phyloP scores from a whole-genome alignment of 2,113 vertebrate genomes.

The Neotoma lepida region DNA sequence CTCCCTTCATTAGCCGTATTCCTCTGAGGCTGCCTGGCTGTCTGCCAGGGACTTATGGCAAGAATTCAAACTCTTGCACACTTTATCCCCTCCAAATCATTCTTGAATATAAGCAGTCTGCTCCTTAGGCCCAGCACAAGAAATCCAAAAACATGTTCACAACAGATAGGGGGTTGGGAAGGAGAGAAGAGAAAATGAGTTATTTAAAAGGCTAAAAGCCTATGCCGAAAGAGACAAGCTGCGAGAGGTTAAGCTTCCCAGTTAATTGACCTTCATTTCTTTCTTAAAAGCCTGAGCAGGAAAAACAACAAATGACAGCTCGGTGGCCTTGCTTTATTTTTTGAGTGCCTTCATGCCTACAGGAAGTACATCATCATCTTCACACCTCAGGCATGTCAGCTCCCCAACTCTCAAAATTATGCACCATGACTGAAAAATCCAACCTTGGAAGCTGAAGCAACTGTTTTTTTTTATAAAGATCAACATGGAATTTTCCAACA shows the following conservation, averaged over 20 bases:
- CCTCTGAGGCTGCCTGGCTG: conserved; percentile 89
- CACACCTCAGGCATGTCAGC: conserved; percentile 84
- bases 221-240: conserved; percentile 82
- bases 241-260: conserved; percentile 88
- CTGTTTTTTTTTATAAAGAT: conserved; percentile 75
- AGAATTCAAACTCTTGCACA: conserved; percentile 90
- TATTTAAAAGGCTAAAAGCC: conserved; percentile 88
- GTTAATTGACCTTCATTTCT: conserved; percentile 88
- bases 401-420: conserved; percentile 82
- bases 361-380: conserved; percentile 85
- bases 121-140: conserved; percentile 86
- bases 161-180: conserved; percentile 72
- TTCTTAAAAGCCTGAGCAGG: conserved; percentile 78
- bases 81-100: conserved; percentile 89
- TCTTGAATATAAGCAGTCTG: conserved; percentile 89
- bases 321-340: conserved; percentile 83
- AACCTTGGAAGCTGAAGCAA: conserved; percentile 81
- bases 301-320: conserved; percentile 86
- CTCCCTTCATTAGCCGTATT: conserved; percentile 92
- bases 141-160: conserved; percentile 85
- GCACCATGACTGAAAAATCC: conserved; percentile 73
- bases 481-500: conserved; percentile 84
- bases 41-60: conserved; percentile 90
- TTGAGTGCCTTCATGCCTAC: conserved; percentile 80
- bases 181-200: conserved; percentile 81